phyloP scores from a whole-genome alignment of 2,797 vertebrate genomes.

The Onychomys arenicola region DNA sequence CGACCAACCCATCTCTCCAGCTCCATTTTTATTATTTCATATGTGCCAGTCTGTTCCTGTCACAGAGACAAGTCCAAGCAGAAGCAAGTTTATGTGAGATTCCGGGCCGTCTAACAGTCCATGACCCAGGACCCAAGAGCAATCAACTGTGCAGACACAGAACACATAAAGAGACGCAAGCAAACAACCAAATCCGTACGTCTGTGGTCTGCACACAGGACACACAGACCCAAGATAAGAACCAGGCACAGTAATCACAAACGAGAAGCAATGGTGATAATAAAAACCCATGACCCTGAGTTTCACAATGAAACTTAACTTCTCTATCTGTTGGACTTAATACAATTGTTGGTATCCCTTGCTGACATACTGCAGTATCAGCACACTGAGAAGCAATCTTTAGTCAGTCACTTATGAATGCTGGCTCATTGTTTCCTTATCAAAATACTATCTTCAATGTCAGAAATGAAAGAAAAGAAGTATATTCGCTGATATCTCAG shows the following conservation, averaged over 20 bases:
- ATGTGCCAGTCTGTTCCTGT: not conserved
- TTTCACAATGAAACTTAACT: not conserved
- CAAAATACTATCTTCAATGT: slow-evolving; percentile 6
- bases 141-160: not conserved
- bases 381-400: not conserved
- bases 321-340: not conserved
- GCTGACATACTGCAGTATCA: not conserved
- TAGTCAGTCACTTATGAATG: not conserved
- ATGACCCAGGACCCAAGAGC: not conserved
- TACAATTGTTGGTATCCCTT: not conserved
- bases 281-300: not conserved
- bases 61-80: not conserved
- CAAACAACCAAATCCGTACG: not conserved
- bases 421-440: not conserved
- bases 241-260: not conserved
- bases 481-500: not conserved
- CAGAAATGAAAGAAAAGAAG: slow-evolving; percentile 25
- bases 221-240: not conserved
- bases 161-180: not conserved
- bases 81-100: not conserved
- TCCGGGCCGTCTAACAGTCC: not conserved
- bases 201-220: not conserved
- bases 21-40: not conserved
- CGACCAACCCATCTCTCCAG: no score
- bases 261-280: not conserved